A percentile compares a stretch with the other conserved stretches of the same genome.
These are phyloP conservation scores for Petrocephalus schoutedeni DNA, from an alignment of 2,797 vertebrate species.

Conservation along the genomic window DNA sequence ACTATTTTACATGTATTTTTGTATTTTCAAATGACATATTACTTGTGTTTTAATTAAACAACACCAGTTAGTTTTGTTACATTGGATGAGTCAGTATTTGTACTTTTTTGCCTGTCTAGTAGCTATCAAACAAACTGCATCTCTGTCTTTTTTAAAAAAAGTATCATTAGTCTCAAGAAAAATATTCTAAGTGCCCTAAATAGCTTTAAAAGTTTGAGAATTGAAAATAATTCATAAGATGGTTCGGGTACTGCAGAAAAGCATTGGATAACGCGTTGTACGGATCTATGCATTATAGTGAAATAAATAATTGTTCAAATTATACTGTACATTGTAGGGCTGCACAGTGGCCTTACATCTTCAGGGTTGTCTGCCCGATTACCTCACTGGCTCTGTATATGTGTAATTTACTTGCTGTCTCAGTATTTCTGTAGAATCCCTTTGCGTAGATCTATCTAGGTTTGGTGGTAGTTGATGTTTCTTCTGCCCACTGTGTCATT, in stretches of 20 bases:
- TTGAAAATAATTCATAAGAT: neutral
- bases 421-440: neutral
- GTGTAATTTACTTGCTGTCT: neutral
- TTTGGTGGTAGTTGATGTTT: neutral
- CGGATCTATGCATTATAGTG: neutral
- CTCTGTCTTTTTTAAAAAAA: neutral
- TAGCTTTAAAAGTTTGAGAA: neutral
- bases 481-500: neutral
- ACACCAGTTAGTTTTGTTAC: no score
- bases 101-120: neutral
- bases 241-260: neutral
- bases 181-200: neutral
- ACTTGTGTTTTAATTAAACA: no score
- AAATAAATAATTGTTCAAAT: neutral
- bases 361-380: neutral
- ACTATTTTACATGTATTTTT: no score
- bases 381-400: neutral
- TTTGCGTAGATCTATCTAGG: neutral
- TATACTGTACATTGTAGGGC: neutral
- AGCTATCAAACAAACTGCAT: neutral
- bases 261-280: neutral
- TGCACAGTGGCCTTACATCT: neutral
- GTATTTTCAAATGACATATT: no score
- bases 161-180: no score
- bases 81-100: no score